Conservation (phyloP, 2,888 invertebrate species). For the Rhyacophila evoluta region DNA sequence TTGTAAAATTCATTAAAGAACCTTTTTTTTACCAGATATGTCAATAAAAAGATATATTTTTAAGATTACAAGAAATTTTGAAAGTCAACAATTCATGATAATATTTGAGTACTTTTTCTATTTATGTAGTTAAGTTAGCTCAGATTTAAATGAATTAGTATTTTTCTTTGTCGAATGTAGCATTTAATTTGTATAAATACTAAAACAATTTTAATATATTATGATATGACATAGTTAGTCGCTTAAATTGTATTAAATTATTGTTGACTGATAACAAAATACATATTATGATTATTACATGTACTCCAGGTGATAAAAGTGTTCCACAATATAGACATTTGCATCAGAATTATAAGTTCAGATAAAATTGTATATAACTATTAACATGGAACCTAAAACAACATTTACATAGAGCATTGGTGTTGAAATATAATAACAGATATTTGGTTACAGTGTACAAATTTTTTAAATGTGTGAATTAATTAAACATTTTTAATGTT, state of each 20-base stretch:
- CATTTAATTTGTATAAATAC: conserved; percentile 5
- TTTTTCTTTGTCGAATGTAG: conserved; percentile 5
- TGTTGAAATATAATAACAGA: conserved; percentile 8
- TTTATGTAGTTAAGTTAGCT: not conserved
- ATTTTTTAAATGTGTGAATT: conserved; percentile 24
- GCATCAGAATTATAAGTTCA: conserved; percentile 3
- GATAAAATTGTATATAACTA: conserved; percentile 15
- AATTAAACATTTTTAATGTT: conserved; percentile 22
- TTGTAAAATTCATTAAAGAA: not conserved
- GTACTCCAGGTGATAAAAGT: conserved; percentile 19
- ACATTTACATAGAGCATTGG: conserved; percentile 3
- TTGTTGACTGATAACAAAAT: conserved; percentile 44
- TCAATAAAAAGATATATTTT: not conserved
- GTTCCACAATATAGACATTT: conserved; percentile 12
- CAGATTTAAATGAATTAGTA: not conserved
- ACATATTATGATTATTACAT: conserved; percentile 33
- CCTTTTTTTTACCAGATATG: not conserved
- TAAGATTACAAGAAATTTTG: not conserved
- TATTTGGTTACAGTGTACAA: conserved; percentile 24
- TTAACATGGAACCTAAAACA: conserved; percentile 4
- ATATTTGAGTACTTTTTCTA: conserved; percentile 4
- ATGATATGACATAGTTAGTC: conserved; percentile 11
- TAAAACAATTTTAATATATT: conserved; percentile 12
- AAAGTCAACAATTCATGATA: not conserved
- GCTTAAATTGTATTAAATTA: conserved; percentile 37